Evolutionary conservation across 2,888 invertebrate species (phyloP), one percentile per base, ranked within the genome.

Genomic region (Steromphala cineraria): DNA sequence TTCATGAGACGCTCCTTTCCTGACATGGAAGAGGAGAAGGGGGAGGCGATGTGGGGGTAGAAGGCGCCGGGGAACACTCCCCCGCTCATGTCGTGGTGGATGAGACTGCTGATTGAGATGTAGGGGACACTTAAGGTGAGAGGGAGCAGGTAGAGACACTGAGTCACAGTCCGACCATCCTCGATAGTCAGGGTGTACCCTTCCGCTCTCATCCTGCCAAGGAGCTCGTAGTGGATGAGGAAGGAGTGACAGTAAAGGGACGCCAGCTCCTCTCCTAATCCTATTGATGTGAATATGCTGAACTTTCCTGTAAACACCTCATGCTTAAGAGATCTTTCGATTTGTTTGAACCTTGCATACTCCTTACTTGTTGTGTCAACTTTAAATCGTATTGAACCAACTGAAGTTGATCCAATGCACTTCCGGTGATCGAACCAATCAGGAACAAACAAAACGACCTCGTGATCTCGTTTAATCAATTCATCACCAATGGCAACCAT

Each of bases 391-490:
- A 36, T 55, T 31, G 36, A 21, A 0, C n/a, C 28, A 46, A 46
- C 62, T 19, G 46, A 46, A 46, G 8, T 46, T 1, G 46, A 46
- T 10, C 55, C n/a, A 24, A 77, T 19, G 53, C 77, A 56, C 3
- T 21, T 17, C 2, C n/a, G 19, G 10, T 15, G 15, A 8, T 67
- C 53, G 62, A 67, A 67, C 17, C 24, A 46, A 17, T 36, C 7
- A 13, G 62, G 67, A 28, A 78, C 31, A 52, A 62, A 67, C 17
- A 67, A 62, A n/a, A 52, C 36, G 2, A 78, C 67, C n/a, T 67
- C 28, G 53, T 78, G 36, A 67, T 67, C 78, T n/a, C 62, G 56
- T 40, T 21, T 78, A 17, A n/a, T 67, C 67, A 78, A 24, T 24
- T 67, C 78, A 13, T 52, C 67, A 17, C 67, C 62, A 10, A 67